phyloP scores from a whole-genome alignment of 2,888 invertebrate species.

The Hyposoter didymator region DNA sequence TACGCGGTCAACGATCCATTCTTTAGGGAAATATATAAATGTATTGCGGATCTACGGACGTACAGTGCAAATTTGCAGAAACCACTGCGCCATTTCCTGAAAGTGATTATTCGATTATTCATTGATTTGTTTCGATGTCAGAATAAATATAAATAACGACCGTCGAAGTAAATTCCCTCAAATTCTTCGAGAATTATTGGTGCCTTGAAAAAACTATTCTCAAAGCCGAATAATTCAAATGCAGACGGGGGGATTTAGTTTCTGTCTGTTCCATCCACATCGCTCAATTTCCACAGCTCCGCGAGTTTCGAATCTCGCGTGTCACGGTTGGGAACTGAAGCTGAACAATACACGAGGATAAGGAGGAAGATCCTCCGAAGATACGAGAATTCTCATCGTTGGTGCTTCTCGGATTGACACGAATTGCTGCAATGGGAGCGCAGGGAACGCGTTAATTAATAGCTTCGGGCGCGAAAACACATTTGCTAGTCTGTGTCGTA shows the following conservation, averaged over 20 bases:
- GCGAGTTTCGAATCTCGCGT: conserved; percentile 41
- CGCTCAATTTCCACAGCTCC: conserved; percentile 28
- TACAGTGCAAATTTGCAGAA: too few relatives aligned
- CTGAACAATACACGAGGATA: conserved; percentile 36
- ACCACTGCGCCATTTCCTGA: neutral
- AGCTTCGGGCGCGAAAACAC: conserved; percentile 46
- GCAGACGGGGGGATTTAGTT: neutral
- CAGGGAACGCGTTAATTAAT: conserved; percentile 63
- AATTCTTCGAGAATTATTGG: neutral
- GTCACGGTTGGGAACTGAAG: conserved; percentile 28
- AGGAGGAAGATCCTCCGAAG: conserved; percentile 25
- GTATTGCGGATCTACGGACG: neutral
- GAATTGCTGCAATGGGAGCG: conserved; percentile 54
- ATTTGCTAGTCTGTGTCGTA: conserved; percentile 18
- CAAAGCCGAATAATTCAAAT: neutral
- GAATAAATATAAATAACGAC: neutral
- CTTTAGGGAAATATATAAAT: conserved; percentile 28
- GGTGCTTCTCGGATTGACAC: conserved; percentile 58
- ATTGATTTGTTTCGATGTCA: neutral
- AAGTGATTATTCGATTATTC: neutral
- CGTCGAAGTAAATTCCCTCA: neutral
- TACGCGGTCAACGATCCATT: conserved; percentile 22
- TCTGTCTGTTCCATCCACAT: neutral
- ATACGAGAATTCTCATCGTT: conserved; percentile 18
- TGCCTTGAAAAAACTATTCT: neutral